Evolutionary conservation across 2,113 vertebrate genomes (phyloP), one percentile per base, ranked within the genome.

Genomic region (Oenanthe oenanthe): DNA sequence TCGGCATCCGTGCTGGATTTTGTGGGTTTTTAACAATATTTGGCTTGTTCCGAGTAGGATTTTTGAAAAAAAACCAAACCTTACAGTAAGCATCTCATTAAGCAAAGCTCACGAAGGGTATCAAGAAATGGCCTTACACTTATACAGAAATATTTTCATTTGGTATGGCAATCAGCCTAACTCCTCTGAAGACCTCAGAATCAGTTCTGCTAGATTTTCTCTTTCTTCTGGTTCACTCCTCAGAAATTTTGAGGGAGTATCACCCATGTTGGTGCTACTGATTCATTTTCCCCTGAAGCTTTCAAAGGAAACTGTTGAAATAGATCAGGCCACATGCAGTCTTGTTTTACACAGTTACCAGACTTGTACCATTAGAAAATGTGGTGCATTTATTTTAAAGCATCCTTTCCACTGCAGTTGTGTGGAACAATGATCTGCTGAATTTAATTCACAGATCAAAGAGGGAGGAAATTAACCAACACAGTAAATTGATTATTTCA

Each of bases 401-500:
- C 88, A 96, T 96, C 93, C 91, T 97, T 97, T 89, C 87, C 95
- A 94, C 58, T 58, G 94, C 97, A 96, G 96, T 98, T 97, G 94
- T 96, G 96, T 98, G 96, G 96, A 98, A 98, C 97, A 98, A 98
- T 98, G 97, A 98, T 98, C 97, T 98, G 97, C 97, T 98, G 97
- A 98, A 98, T 98, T 98, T 98, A 97, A 98, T 98, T 97, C 98
- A 97, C 98, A 98, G 98, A 98, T 99, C 98, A 98, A 98, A 98
- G 98, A 94, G 95, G 93, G 93, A 97, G 95, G 97, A 98, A 98
- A 99, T 98, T 98, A 98, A 97, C 98, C 97, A 98, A 98, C 97
- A 97, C 95, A 97, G 97, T 98, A 98, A 99, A 99, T 98, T 98
- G 98, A 98, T 99, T 98, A 98, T 98, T 99, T 98, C 98, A 98